Percentiles rank a stretch among this genome's conserved stretches.
phyloP scores from a whole-genome alignment of 2,113 vertebrate species.

The Anas platyrhynchos region DNA sequence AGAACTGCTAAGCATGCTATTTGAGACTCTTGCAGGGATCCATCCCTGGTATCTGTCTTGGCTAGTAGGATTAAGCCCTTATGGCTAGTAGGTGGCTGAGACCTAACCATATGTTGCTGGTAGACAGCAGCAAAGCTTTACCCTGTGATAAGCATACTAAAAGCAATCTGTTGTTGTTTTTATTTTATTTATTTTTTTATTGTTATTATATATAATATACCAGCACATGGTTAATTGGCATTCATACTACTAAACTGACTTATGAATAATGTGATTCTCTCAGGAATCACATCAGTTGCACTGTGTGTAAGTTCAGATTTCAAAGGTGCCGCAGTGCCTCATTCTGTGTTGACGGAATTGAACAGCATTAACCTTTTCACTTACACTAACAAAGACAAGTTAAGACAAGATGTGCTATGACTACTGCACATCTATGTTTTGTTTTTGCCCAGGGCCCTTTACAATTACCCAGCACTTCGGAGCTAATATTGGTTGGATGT shows the following conservation, averaged over 20 bases:
- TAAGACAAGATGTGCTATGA: conserved; percentile 78
- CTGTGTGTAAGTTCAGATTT: conserved; percentile 74
- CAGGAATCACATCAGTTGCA: conserved; percentile 58
- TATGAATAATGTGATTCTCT: conserved; percentile 63
- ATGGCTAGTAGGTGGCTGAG: conserved; percentile 67
- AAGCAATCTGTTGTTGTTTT: conserved; percentile 50
- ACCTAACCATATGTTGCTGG: conserved; percentile 71
- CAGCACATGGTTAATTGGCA: conserved; percentile 32
- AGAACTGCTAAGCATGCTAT: conserved; percentile 14
- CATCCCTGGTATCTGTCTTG: conserved; percentile 56
- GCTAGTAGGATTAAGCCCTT: conserved; percentile 57
- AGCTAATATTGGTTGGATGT: conserved; percentile 70
- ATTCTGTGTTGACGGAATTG: conserved; percentile 72
- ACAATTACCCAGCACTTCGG: conserved; percentile 77
- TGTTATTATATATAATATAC: background rate
- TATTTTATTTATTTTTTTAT: background rate
- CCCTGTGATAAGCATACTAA: conserved; percentile 68
- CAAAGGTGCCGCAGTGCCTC: conserved; percentile 69
- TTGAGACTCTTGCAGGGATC: conserved; percentile 46
- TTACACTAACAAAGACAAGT: conserved; percentile 82
- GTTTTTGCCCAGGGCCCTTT: conserved; percentile 74
- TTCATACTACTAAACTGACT: conserved; percentile 53
- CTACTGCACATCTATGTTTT: conserved; percentile 71
- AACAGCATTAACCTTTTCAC: conserved; percentile 84
- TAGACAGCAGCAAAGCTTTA: conserved; percentile 69